Evolutionary conservation across 2,888 invertebrate species (phyloP).

Genomic region (Chloroclysta siterata): DNA sequence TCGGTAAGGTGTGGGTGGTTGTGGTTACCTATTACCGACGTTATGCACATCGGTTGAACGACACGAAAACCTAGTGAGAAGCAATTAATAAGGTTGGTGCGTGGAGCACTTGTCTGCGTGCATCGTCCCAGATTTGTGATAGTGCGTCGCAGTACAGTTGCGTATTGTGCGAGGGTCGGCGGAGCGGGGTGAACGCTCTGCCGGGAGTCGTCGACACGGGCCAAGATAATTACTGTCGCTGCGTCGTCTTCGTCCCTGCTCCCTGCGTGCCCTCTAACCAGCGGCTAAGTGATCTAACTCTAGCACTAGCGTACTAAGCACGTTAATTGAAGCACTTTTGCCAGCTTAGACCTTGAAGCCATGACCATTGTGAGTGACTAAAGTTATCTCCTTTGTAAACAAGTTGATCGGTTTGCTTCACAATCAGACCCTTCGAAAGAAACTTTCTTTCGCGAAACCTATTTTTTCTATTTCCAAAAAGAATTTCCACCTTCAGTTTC

Average conservation of each 20-base stretch:
- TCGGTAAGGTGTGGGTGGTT: constrained; percentile 28
- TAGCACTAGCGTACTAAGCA: constrained; percentile 47
- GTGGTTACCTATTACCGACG: constrained; percentile 11
- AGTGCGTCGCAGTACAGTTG: constrained; percentile 68
- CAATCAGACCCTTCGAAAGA: no score
- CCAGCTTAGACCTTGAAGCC: constrained; percentile 39
- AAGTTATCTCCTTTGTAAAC: constrained; percentile 20
- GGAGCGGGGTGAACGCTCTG: constrained; percentile 78
- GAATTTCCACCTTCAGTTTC: no score
- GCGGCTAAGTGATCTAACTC: constrained; percentile 46
- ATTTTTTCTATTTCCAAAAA: no score
- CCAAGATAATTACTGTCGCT: constrained; percentile 81
- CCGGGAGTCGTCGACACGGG: constrained; percentile 80
- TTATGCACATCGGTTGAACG: constrained; percentile 38
- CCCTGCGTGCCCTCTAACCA: constrained; percentile 55
- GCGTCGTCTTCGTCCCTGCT: constrained; percentile 62
- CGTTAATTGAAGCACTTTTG: constrained; percentile 59
- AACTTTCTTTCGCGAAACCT: no score
- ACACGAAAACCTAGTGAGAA: constrained; percentile 54
- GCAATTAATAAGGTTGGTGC: constrained; percentile 49
- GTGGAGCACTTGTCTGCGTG: constrained; percentile 46
- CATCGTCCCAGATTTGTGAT: constrained; percentile 69
- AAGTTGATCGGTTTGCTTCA: neutral
- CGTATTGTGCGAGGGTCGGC: constrained; percentile 71
- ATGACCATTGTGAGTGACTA: constrained; percentile 35